Conservation (phyloP, 2,888 invertebrate species). For the Cantharis rufa region DNA sequence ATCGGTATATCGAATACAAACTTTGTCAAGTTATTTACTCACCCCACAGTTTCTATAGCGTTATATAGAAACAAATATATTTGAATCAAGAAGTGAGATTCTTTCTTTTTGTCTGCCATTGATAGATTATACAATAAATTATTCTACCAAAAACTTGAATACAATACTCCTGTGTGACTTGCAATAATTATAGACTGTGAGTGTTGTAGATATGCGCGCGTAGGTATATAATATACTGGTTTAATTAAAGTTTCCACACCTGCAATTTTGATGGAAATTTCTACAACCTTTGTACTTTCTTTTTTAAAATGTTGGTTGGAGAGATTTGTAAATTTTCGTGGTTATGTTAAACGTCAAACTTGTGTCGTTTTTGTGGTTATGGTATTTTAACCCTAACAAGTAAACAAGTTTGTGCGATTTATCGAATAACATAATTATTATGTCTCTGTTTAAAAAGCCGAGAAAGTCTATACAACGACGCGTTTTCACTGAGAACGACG, state of each 20-base stretch:
- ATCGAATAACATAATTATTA: not conserved
- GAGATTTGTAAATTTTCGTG: not conserved
- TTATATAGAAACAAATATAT: slow-evolving; percentile 41
- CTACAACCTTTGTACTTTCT: not conserved
- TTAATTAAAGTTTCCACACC: not conserved
- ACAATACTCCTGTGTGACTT: not conserved
- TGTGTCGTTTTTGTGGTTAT: not conserved
- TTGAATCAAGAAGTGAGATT: slow-evolving; percentile 12
- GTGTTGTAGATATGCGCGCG: not conserved
- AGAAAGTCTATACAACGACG: slow-evolving; percentile 81
- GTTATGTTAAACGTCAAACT: not conserved
- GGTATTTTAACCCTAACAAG: not conserved
- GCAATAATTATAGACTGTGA: not conserved
- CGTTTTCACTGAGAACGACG: slow-evolving; percentile 69
- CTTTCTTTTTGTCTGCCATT: not conserved
- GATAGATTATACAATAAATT: not conserved
- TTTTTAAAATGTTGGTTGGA: not conserved
- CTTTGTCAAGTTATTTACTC: slow-evolving; percentile 17
- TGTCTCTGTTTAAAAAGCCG: slow-evolving; percentile 88
- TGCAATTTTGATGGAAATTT: not conserved
- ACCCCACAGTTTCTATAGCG: slow-evolving; percentile 35
- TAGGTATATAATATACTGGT: not conserved
- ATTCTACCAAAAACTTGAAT: not conserved
- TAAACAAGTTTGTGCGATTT: not conserved
- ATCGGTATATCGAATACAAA: slow-evolving; percentile 12